Conservation (phyloP, 2,113 vertebrate species). For the Peucedramus taeniatus region DNA sequence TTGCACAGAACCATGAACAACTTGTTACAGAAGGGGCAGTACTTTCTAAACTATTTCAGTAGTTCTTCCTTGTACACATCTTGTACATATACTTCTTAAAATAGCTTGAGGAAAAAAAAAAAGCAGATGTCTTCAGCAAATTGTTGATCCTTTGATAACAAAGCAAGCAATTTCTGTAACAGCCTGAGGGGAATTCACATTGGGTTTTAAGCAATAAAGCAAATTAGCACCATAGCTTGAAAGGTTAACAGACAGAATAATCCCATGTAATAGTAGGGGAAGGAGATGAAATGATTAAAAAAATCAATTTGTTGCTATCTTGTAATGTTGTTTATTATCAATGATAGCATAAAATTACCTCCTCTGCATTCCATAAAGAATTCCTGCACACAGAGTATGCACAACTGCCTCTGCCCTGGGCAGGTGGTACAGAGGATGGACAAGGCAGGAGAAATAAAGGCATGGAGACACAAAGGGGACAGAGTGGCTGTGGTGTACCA, state of each 20-base stretch:
- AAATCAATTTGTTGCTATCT: not conserved
- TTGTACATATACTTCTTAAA: not conserved
- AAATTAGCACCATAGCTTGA: constrained; percentile 36
- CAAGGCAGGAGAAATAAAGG: not conserved
- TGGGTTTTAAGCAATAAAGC: constrained; percentile 34
- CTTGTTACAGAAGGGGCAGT: not conserved
- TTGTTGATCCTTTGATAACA: constrained; percentile 38
- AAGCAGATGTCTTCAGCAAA: not conserved
- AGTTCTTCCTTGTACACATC: not conserved
- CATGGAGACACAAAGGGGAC: not conserved
- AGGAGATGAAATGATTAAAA: not conserved
- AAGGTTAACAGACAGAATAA: constrained; percentile 30
- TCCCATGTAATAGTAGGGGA: not conserved
- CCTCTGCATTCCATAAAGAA: not conserved
- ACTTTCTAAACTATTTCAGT: not conserved
- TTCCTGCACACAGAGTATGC: not conserved
- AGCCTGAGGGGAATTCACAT: not conserved
- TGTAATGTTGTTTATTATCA: not conserved
- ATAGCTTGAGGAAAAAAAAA: not conserved
- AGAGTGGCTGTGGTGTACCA: fast-evolving
- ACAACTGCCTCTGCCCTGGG: not conserved
- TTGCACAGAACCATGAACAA: not conserved
- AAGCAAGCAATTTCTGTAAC: constrained; percentile 1
- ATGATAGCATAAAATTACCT: not conserved
- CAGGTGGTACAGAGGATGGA: not conserved